phyloP scores from a whole-genome alignment of 2,113 vertebrate species.

The Monopterus albus region DNA sequence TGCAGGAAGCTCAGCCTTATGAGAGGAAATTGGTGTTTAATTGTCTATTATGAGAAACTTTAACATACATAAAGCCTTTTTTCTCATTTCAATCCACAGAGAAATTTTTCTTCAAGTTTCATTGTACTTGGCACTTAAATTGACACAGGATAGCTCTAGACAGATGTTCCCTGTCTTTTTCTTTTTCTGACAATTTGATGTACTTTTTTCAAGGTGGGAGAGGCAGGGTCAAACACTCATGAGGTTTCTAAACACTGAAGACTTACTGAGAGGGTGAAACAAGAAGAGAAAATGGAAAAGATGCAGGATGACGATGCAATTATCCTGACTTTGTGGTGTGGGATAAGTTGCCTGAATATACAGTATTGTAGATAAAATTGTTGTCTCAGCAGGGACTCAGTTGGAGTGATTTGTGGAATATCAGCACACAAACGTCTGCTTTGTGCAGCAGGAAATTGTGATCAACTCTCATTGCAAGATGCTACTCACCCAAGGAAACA shows the following conservation, averaged over 20 bases:
- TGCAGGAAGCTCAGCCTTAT: slow-evolving; percentile 4
- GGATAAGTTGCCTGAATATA: slow-evolving; percentile 21
- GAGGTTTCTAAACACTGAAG: slow-evolving; percentile 28
- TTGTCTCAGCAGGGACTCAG: slow-evolving; percentile 4
- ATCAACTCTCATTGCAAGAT: slow-evolving; percentile 4
- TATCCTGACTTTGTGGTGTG: slow-evolving; percentile 19
- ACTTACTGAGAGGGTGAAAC: slow-evolving; percentile 13
- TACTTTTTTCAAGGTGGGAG: slow-evolving; percentile 33
- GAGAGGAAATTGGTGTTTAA: slow-evolving; percentile 29
- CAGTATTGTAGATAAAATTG: not conserved
- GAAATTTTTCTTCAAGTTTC: slow-evolving; percentile 29
- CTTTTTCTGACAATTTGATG: slow-evolving; percentile 35
- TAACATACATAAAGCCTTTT: not conserved
- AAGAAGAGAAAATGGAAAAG: slow-evolving; percentile 23
- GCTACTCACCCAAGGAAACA: slow-evolving; percentile 11
- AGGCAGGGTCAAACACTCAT: slow-evolving; percentile 29
- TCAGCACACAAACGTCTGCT: not conserved
- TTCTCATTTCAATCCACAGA: slow-evolving; percentile 26
- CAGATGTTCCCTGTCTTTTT: slow-evolving; percentile 60
- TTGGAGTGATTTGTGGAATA: not conserved
- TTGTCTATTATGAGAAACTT: slow-evolving; percentile 19
- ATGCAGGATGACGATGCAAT: slow-evolving; percentile 3
- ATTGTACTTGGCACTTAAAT: slow-evolving; percentile 61
- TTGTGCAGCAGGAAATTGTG: slow-evolving; percentile 12
- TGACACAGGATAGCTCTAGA: slow-evolving; percentile 39